Conservation (phyloP, 2,113 vertebrate genomes). For the Terrapene triunguis region DNA sequence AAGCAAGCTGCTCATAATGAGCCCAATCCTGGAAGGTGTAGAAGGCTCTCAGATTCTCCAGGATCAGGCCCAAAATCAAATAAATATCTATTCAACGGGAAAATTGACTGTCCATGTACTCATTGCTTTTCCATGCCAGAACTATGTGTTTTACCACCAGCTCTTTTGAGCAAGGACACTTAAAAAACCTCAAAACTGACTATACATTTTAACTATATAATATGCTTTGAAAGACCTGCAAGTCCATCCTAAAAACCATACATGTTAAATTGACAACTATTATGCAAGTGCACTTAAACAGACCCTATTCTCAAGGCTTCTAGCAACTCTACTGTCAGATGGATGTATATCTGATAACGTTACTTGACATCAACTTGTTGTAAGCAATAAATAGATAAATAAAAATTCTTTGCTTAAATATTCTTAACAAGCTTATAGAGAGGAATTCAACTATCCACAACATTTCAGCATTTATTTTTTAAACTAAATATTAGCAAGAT, state of each 20-base stretch:
- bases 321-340: neutral
- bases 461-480: neutral
- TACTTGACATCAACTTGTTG: neutral
- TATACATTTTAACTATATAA: neutral
- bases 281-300: neutral
- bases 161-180: neutral
- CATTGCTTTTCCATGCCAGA: rapidly evolving
- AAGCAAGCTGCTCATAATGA: neutral
- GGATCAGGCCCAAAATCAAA: neutral
- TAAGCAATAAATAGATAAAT: neutral
- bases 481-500: neutral
- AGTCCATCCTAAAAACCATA: neutral
- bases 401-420: neutral
- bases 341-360: rapidly evolving
- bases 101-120: neutral
- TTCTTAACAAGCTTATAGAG: neutral
- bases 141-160: neutral
- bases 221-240: neutral
- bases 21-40: neutral
- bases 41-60: neutral
- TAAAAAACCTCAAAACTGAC: neutral
- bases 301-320: neutral
- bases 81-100: neutral
- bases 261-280: rapidly evolving
- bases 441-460: neutral